Evolutionary conservation across 2,113 vertebrate genomes (phyloP).

Genomic region (Protobothrops mucrosquamatus): DNA sequence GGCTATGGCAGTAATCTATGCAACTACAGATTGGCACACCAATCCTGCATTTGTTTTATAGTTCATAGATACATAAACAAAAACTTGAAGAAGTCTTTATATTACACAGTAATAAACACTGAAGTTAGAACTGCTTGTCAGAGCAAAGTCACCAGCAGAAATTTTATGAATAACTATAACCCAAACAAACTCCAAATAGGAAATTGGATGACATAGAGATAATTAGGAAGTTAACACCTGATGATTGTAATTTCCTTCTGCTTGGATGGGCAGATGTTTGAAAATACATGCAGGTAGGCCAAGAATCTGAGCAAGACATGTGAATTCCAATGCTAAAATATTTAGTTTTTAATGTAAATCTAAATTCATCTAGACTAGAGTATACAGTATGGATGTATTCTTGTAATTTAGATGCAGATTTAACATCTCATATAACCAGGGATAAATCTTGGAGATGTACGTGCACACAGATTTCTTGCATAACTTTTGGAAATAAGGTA

Average conservation of each 20-base stretch:
- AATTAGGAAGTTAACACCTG: background rate
- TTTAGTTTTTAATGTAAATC: background rate
- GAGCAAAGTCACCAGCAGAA: background rate
- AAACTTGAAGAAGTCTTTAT: background rate
- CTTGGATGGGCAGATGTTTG: background rate
- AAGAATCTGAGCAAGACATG: background rate
- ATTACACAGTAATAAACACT: background rate
- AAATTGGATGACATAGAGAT: background rate
- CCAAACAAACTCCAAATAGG: background rate
- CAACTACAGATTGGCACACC: background rate
- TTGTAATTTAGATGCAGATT: background rate
- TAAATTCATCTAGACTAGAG: background rate
- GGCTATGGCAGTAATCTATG: background rate
- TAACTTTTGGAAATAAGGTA: background rate
- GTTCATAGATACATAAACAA: background rate
- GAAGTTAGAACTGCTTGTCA: background rate
- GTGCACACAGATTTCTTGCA: background rate
- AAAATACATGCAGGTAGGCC: background rate
- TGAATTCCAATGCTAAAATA: background rate
- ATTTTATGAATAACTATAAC: background rate
- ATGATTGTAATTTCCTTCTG: background rate
- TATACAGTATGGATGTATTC: background rate
- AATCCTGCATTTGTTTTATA: background rate
- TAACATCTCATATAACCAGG: background rate
- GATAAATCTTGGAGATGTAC: background rate